Evolutionary conservation across 2,888 invertebrate genomes (phyloP).

Genomic region (Pollenia labialis): DNA sequence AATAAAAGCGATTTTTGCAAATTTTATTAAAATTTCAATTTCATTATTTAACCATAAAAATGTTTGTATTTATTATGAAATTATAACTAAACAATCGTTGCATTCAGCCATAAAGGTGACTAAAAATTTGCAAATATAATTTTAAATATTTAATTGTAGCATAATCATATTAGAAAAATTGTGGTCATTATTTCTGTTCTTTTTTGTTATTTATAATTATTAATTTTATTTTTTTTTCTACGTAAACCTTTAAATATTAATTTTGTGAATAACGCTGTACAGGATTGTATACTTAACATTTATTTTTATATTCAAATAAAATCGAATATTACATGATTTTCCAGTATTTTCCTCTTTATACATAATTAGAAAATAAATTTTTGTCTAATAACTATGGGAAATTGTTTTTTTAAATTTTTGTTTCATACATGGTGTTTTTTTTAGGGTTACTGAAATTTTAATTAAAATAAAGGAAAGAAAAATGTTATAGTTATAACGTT

Average conservation of each 20-base stretch:
- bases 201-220: neutral
- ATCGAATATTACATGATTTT: neutral
- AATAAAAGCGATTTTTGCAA: neutral
- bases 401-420: neutral
- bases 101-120: neutral
- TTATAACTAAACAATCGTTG: slow-evolving; percentile 4
- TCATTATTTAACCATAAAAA: slow-evolving; percentile 25
- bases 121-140: neutral
- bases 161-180: slow-evolving; percentile 20
- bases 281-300: slow-evolving; percentile 11
- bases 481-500: no score
- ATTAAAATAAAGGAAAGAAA: no score
- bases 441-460: no score
- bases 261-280: slow-evolving; percentile 21
- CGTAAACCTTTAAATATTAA: neutral
- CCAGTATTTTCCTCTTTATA: neutral
- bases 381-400: neutral
- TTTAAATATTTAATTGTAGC: slow-evolving; percentile 17
- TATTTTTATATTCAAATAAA: neutral
- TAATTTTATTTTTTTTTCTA: neutral
- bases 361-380: neutral
- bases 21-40: slow-evolving; percentile 10
- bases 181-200: slow-evolving; percentile 6
- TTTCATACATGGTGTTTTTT: no score
- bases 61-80: slow-evolving; percentile 3